phyloP scores from a whole-genome alignment of 2,888 invertebrate genomes.

The Drosophila mulleri region DNA sequence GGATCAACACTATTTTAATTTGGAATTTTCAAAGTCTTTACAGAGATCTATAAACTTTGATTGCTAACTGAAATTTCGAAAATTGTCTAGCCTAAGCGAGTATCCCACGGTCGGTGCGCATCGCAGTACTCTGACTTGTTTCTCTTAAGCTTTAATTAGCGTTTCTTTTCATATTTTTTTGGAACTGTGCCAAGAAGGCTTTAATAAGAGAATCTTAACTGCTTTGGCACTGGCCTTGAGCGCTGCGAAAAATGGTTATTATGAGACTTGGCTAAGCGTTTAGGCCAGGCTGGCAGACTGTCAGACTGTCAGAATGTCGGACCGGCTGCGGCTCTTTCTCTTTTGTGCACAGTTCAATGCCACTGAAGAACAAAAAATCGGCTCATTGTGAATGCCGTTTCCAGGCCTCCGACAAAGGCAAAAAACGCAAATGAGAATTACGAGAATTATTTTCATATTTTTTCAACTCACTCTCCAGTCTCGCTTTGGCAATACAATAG shows the following conservation, averaged over 20 bases:
- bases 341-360: slow-evolving; percentile 69
- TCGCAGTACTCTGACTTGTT: neutral
- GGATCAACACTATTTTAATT: no score
- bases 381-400: slow-evolving; percentile 68
- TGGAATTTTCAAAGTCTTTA: neutral
- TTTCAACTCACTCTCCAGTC: slow-evolving; percentile 5
- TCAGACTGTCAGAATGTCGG: neutral
- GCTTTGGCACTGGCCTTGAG: slow-evolving; percentile 68
- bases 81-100: neutral
- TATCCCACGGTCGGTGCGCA: neutral
- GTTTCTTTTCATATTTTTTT: slow-evolving; percentile 4
- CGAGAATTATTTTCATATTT: slow-evolving; percentile 45
- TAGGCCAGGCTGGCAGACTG: slow-evolving; percentile 7
- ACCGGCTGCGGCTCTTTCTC: slow-evolving; percentile 30
- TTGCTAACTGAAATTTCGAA: neutral
- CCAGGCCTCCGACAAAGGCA: slow-evolving; percentile 59
- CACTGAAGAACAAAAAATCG: slow-evolving; percentile 46
- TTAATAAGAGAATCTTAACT: slow-evolving; percentile 66
- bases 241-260: slow-evolving; percentile 56
- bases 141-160: slow-evolving; percentile 8
- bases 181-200: slow-evolving; percentile 60
- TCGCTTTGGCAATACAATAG: slow-evolving; percentile 34
- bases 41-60: neutral
- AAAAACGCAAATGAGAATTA: slow-evolving; percentile 58
- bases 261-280: slow-evolving; percentile 16